Evolutionary conservation across 1,140 invertebrate genomes (phyloP), one percentile per base, ranked within the genome.

Genomic region (Lysiphlebus fabarum): DNA sequence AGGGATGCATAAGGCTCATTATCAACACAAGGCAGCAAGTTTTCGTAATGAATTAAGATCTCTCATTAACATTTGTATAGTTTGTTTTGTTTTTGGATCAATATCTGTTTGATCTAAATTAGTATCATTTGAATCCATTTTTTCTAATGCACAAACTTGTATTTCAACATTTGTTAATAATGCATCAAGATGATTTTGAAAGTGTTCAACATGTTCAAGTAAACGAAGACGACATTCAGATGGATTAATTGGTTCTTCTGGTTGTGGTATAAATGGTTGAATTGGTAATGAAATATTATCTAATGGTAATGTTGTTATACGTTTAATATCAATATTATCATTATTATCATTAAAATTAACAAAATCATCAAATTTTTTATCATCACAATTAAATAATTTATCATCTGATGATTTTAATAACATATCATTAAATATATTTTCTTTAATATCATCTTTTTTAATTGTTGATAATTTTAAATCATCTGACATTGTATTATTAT

Each of bases 211-310:
- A 68, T 93, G 90, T 34, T 89, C 85, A 49, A 93, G 77, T 14
- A 95, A 78, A 67, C 89, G 85, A 62, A 89, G 80, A 58, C 89
- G 83, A 72, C 91, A 93, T 70, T 90, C 89, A 42, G 82, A 77
- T 37, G 86, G 84, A 77, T 92, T 89, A 58, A 93, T 92, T 2
- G 88, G 84, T 9, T 89, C 88, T 77, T 92, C 90, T 0, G 90
- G 89, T 75, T 90, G 84, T 11, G 90, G 90, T 59, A 84, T 71
- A 47, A 77, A 70, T 40, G 76, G 74, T 56, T 76, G 75, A 9
- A 65, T 59, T 10, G 68, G 66, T 5, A 65, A 36, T n/a, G 65
- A 44, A 7, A 63, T 33, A 45, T 70, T 69, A 4, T 66, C 56
- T 36, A 55, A 34, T 34, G 56, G 45, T 26, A 58, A 12, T 2